Evolutionary conservation across 1,140 invertebrate genomes (phyloP).

Genomic region (Musca domestica): DNA sequence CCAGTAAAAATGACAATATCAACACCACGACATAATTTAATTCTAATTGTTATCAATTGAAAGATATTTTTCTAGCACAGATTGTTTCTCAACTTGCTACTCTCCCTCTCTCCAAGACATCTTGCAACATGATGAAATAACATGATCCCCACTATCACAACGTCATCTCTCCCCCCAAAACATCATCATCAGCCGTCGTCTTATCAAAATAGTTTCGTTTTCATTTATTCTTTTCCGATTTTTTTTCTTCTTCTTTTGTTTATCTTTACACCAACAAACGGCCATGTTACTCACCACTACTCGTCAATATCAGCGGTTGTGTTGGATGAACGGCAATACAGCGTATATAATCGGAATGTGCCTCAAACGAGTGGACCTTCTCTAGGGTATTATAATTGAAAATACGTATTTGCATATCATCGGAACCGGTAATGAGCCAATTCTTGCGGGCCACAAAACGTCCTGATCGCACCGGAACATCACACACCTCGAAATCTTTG

Average conservation of each 20-base stretch:
- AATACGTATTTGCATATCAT: constrained; percentile 92
- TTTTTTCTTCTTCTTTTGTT: constrained; percentile 2
- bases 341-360: constrained; percentile 97
- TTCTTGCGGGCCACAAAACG: constrained; percentile 97
- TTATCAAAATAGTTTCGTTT: no score
- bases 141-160: no score
- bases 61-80: no score
- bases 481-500: constrained; percentile 75
- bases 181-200: no score
- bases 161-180: no score
- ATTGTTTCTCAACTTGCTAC: no score
- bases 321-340: constrained; percentile 97
- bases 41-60: no score
- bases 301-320: constrained; percentile 94
- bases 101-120: no score
- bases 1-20: no score
- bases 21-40: no score
- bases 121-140: no score
- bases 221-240: not conserved
- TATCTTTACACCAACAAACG: no score
- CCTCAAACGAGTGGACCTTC: constrained; percentile 92
- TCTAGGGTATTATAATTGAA: constrained; percentile 99
- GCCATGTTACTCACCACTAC: constrained; percentile 77
- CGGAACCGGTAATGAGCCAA: constrained; percentile 97
- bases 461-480: constrained; percentile 90